phyloP scores from a whole-genome alignment of 2,797 vertebrate species.

The Acrocephalus scirpaceus region DNA sequence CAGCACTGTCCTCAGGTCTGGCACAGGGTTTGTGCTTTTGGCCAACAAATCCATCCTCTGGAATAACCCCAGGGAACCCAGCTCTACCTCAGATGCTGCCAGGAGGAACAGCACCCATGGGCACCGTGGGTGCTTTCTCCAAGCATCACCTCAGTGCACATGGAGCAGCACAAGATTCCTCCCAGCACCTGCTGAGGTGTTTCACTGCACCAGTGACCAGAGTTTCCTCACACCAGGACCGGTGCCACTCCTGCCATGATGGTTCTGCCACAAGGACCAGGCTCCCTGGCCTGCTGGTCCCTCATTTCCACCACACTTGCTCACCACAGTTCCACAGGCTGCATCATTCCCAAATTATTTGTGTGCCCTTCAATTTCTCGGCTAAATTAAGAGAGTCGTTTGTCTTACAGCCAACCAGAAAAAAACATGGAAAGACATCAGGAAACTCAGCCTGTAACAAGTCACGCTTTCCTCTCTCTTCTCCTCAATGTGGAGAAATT shows the following conservation, averaged over 20 bases:
- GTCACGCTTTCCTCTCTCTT: background rate
- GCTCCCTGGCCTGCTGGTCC: background rate
- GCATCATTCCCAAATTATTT: fast-evolving
- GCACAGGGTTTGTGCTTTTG: background rate
- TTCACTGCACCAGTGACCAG: fast-evolving
- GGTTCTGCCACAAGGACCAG: fast-evolving
- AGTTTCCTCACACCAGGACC: background rate
- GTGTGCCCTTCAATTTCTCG: background rate
- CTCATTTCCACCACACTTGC: background rate
- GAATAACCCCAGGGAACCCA: background rate
- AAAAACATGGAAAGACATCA: background rate
- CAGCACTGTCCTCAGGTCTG: background rate
- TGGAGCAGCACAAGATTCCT: background rate
- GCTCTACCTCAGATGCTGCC: fast-evolving
- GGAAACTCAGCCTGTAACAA: background rate
- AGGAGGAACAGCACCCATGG: background rate
- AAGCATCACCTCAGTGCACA: background rate
- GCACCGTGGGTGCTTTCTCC: background rate
- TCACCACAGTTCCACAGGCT: fast-evolving
- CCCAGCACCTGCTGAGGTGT: background rate
- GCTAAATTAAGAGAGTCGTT: background rate
- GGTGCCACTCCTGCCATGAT: fast-evolving
- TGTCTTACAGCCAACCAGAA: background rate
- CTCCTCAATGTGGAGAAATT: background rate
- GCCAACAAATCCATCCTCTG: background rate